phyloP scores from a whole-genome alignment of 1,140 invertebrate genomes.

The Proctacanthus coquilletti region DNA sequence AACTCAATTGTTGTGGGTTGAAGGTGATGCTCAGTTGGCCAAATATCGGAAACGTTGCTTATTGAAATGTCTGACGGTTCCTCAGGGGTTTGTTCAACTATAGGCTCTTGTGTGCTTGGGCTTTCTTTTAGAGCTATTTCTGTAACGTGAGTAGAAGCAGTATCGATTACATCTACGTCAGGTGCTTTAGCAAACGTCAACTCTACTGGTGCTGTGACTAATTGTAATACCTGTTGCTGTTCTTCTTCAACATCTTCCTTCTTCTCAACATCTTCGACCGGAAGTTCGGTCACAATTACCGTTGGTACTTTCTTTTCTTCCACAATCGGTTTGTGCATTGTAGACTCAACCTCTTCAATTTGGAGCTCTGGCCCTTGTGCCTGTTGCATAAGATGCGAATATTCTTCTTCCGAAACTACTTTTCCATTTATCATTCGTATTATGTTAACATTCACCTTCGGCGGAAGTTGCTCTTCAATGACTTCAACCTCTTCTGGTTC shows the following conservation, averaged over 20 bases:
- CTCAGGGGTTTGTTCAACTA: too few species aligned
- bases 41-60: conserved; percentile 25
- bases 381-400: conserved; percentile 21
- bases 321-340: not conserved
- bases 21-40: conserved; percentile 24
- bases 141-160: conserved; percentile 21
- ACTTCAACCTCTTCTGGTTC: conserved; percentile 68
- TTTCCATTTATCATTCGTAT: conserved; percentile 38
- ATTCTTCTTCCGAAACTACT: conserved; percentile 33
- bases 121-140: conserved; percentile 14
- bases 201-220: conserved; percentile 17
- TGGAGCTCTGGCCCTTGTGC: conserved; percentile 15
- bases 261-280: not conserved
- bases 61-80: too few species aligned
- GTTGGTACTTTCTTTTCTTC: too few species aligned
- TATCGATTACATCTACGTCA: conserved; percentile 10
- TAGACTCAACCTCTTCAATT: conserved; percentile 27
- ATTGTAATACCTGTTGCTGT: too few species aligned
- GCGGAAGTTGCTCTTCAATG: conserved; percentile 52
- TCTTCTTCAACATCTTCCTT: not conserved
- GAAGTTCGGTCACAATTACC: not conserved
- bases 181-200: conserved; percentile 3
- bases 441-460: conserved; percentile 57
- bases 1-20: conserved; percentile 23
- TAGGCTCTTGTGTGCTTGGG: too few species aligned